These are phyloP conservation scores for Pseudomyrmex dendroicus DNA, from an alignment of 1,140 invertebrate species.

Conservation along the genomic window DNA sequence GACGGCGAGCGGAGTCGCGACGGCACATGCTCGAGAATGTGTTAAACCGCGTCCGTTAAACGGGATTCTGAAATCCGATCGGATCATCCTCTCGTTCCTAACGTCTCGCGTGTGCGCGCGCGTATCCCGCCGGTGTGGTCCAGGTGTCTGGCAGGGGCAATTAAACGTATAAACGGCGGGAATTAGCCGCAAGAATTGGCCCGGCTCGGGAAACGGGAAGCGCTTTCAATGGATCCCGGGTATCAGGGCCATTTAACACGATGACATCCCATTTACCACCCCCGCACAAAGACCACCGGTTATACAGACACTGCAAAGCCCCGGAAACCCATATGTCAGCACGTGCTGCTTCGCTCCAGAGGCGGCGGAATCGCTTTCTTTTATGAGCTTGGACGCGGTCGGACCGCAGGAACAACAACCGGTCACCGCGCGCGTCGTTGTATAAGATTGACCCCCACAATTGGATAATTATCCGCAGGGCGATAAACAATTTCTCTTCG, in stretches of 20 bases:
- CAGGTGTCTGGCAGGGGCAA: slow-evolving; percentile 71
- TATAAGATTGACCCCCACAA: not conserved
- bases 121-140: slow-evolving; percentile 42
- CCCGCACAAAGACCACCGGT: slow-evolving; percentile 66
- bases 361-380: slow-evolving; percentile 27
- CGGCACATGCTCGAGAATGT: slow-evolving; percentile 34
- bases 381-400: not conserved
- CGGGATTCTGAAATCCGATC: not conserved
- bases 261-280: slow-evolving; percentile 76
- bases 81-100: slow-evolving; percentile 5
- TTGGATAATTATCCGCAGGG: not conserved
- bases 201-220: not conserved
- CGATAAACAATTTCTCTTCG: not conserved
- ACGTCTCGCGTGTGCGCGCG: slow-evolving; percentile 21
- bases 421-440: not conserved
- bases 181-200: slow-evolving; percentile 75
- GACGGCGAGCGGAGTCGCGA: not conserved
- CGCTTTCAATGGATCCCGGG: slow-evolving; percentile 65
- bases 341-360: slow-evolving; percentile 56
- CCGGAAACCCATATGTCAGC: slow-evolving; percentile 72
- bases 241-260: slow-evolving; percentile 77
- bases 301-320: slow-evolving; percentile 61
- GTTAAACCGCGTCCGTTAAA: slow-evolving; percentile 31
- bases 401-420: not conserved
- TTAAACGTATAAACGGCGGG: slow-evolving; percentile 75